Base-by-base conservation (phyloP, 2,797 vertebrate species). In the Anomalospiza imberbis region DNA sequence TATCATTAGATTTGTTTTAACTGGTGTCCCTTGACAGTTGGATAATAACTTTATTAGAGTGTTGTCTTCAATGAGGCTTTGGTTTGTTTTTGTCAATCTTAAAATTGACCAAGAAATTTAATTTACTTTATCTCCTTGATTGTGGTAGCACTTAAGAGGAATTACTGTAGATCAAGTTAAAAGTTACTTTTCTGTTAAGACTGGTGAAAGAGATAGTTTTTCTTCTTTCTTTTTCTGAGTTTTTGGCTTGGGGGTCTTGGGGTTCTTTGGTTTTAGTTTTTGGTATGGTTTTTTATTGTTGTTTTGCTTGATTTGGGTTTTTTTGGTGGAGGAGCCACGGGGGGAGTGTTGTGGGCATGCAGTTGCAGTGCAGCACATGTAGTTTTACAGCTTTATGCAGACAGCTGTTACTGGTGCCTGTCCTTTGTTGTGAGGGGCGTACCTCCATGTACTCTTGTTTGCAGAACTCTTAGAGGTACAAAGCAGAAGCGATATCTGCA, bases 301-400 rank as follows among this genome's bases (percentile, higher is more conserved):
- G 13, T 55, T 51, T 53, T 12, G 5, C 6, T 65, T 65, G 6
- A 17, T 50, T 22, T 47, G 18, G 7, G 13, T 42, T 20, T 4
- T 28, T 45, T 18, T 17, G 4, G 4, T 3, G 1, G 5, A 17
- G 17, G 40, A 32, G 7, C 36, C 9, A 12, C 2, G 2, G 4
- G 2, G 2, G 2, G 3, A 6, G 7, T 48, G 9, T 31, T 77
- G 5, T 44, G 25, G 10, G 12, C 24, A 6, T 63, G 10, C 42
- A 25, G 29, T 68, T 75, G 34, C 24, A 67, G 9, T 29, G 48
- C 4, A 3, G 55, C 40, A n/a, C 15, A 10, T 48, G 6, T 14
- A 10, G 25, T 60, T 75, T 54, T 85, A 42, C 8, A 51, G 2
- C 22, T 81, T 85, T 32, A 45, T 74, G 9, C 12, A 32, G 19